Evolutionary conservation across 2,797 vertebrate genomes (phyloP).

Genomic region (Argya squamiceps): DNA sequence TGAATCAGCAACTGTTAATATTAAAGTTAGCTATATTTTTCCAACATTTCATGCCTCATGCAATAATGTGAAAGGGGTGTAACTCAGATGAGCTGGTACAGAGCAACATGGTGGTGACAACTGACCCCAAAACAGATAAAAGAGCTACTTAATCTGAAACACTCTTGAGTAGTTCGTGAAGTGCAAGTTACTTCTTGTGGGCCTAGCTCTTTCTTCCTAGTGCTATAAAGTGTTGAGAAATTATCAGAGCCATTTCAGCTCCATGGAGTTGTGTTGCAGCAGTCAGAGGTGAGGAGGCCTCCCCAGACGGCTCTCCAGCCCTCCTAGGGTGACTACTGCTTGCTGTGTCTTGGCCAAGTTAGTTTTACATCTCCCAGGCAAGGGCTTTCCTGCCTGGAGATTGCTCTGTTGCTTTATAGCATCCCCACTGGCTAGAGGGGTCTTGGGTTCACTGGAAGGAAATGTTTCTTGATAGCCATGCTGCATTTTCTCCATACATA

Average conservation of each 20-base stretch:
- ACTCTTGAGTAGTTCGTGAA: neutral
- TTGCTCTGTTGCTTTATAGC: neutral
- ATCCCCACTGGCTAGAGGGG: neutral
- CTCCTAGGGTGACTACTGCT: neutral
- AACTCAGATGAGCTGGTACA: neutral
- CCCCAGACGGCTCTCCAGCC: neutral
- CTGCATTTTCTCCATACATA: neutral
- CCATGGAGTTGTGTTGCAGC: neutral
- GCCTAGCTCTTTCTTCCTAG: neutral
- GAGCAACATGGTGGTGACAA: neutral
- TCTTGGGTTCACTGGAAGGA: neutral
- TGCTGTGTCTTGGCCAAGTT: neutral
- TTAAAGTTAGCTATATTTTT: neutral
- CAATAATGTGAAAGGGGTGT: neutral
- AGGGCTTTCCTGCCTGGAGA: neutral
- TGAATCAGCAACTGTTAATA: constrained; percentile 53
- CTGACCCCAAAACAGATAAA: neutral
- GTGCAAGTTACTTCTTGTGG: neutral
- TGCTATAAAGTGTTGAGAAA: neutral
- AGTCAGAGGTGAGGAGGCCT: neutral
- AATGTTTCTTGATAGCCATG: neutral
- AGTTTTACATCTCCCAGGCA: neutral
- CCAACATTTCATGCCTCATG: neutral
- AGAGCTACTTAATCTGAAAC: neutral
- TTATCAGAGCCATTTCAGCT: neutral